A percentile compares a stretch with the other conserved stretches of the same genome.
These are phyloP conservation scores for Prionailurus bengalensis DNA, from an alignment of 2,113 vertebrate genomes.

Conservation along the genomic window DNA sequence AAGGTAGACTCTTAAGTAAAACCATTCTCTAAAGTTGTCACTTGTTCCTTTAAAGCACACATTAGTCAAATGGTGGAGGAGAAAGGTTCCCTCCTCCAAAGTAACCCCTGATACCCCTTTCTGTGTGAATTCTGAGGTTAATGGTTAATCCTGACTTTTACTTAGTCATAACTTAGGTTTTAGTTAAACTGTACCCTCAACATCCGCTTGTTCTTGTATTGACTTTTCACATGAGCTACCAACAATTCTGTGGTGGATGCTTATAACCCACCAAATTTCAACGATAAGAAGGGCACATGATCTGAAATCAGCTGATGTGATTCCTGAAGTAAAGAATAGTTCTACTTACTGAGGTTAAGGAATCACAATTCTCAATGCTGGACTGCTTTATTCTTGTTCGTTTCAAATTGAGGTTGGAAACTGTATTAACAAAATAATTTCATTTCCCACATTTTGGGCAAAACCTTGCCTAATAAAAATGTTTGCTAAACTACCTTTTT, in stretches of 20 bases:
- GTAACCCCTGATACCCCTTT: not conserved
- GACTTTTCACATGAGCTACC: slow-evolving; percentile 41
- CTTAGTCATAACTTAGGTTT: slow-evolving; percentile 34
- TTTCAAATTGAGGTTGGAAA: not conserved
- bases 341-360: not conserved
- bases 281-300: not conserved
- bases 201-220: slow-evolving; percentile 40
- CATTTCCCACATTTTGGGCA: not conserved
- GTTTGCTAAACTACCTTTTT: not conserved
- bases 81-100: not conserved
- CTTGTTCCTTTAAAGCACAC: not conserved
- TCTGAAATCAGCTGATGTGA: not conserved
- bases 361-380: not conserved
- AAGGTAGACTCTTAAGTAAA: slow-evolving; percentile 39
- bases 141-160: slow-evolving; percentile 59
- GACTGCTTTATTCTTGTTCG: not conserved
- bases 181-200: slow-evolving; percentile 50
- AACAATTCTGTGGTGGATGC: not conserved
- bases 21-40: slow-evolving; percentile 40
- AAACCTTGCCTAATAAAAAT: not conserved
- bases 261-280: not conserved
- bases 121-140: slow-evolving; percentile 63
- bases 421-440: slow-evolving; percentile 7
- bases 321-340: not conserved
- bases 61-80: not conserved